Conservation (phyloP, 64 coral and sea anemone species). For the Dendronephthya gigantea region DNA sequence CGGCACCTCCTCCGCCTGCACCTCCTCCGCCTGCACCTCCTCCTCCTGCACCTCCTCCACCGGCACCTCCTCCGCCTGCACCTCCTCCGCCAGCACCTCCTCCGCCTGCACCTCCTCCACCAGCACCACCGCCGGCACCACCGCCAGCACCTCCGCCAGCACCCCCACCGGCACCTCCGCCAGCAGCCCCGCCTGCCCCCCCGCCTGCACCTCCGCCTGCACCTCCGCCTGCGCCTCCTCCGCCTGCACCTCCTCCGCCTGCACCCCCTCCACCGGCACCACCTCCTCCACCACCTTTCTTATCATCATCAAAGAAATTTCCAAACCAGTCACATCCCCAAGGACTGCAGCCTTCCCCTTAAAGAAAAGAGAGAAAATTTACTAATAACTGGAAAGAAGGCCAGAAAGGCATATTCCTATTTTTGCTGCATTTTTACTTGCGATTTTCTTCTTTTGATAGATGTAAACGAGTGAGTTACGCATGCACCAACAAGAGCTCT, state of each 20-base stretch:
- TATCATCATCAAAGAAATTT: slow-evolving; percentile 13
- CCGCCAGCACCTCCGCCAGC: background rate
- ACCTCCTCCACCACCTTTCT: background rate
- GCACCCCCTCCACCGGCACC: background rate
- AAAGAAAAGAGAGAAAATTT: background rate
- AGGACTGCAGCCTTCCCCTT: background rate
- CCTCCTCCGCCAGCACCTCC: background rate
- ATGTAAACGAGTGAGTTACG: no score
- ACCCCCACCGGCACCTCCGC: background rate
- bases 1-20: background rate
- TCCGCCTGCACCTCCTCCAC: background rate
- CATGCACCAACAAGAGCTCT: no score
- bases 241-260: background rate
- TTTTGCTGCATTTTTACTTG: no score
- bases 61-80: background rate
- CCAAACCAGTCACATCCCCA: slow-evolving; percentile 14
- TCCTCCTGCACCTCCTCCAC: background rate
- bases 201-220: background rate
- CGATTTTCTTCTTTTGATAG: no score
- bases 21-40: background rate
- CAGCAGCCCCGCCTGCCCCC: background rate
- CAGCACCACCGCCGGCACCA: background rate
- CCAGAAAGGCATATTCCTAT: no score
- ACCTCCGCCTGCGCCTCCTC: background rate
- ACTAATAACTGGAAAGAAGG: no score